Evolutionary conservation across 2,888 invertebrate species (phyloP), one percentile per base, ranked within the genome.

Genomic region (Neria commutata): DNA sequence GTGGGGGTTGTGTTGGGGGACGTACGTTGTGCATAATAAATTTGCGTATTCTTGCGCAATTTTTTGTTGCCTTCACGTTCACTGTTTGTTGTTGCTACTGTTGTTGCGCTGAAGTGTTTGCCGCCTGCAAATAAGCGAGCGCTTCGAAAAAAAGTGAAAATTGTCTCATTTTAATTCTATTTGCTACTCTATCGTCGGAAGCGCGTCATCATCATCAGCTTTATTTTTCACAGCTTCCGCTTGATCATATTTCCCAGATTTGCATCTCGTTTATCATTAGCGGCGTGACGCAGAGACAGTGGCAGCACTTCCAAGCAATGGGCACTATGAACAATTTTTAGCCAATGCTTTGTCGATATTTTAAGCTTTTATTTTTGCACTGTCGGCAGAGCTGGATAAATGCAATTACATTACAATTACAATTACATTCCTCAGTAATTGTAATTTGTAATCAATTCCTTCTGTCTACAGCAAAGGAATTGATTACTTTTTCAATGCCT

Each of bases 101-200:
- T 29, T 29, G 29, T 29, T 29, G 11, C 11, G 6, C 29, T 29
- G 29, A 6, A 8, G 29, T 29, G 6, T 8, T 29, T 29, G 29
- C n/a, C 16, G 37, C 6, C 37, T 14, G n/a, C 37, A 37, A 42
- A 42, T 17, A 14, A 29, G 21, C 21, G 21, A 21, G n/a, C n/a
- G n/a, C n/a, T n/a, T n/a, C 14, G 14, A 42, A 21, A 42, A 42
- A 42, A 42, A 42, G 19, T 42, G 42, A 4, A 42, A 42, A 42
- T 42, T 19, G 42, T 42, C 42, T 42, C 42, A 42, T 42, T 42
- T 42, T 42, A 42, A 42, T 42, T 42, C 42, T 42, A 42, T 42
- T 42, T 42, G 42, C 42, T 19, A 17, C n/a, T 29, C 29, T 11
- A 42, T 6, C 42, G 42, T 19, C 17, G 17, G n/a, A 17, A 19